These are phyloP conservation scores for Melanerpes aurifrons DNA, from an alignment of 2,113 vertebrate species.

Conservation along the genomic window DNA sequence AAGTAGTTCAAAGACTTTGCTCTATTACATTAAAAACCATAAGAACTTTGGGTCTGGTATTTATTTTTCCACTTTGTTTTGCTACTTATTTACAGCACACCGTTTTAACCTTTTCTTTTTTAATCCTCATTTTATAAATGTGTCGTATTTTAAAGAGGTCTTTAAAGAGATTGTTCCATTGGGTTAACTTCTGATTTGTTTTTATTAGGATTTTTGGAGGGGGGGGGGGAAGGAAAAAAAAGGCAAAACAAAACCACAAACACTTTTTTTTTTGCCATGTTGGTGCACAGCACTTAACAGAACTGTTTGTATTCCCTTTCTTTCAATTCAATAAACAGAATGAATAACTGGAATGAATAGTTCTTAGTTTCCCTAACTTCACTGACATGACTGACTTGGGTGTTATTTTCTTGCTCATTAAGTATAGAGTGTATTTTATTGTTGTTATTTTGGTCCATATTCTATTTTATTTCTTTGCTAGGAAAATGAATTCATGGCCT, in stretches of 20 bases:
- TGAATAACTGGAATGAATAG: constrained; percentile 76
- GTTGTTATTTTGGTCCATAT: too few relatives aligned
- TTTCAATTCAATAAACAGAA: constrained; percentile 86
- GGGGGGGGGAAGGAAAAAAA: background rate
- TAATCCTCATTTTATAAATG: constrained; percentile 76
- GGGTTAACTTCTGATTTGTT: constrained; percentile 78
- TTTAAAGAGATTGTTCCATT: constrained; percentile 64
- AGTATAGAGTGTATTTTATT: background rate
- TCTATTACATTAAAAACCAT: constrained; percentile 96
- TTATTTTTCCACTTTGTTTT: constrained; percentile 84
- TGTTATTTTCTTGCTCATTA: background rate
- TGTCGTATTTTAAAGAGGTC: constrained; percentile 81
- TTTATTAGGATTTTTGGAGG: constrained; percentile 71
- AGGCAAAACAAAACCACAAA: background rate
- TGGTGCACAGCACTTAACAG: constrained; percentile 80
- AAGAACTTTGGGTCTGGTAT: constrained; percentile 91
- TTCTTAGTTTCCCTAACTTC: constrained; percentile 69
- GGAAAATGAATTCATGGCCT: background rate
- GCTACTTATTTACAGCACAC: constrained; percentile 84
- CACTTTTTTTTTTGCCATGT: constrained; percentile 71
- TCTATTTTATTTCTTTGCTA: background rate
- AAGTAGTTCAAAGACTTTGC: constrained; percentile 85
- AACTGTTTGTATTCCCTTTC: constrained; percentile 83
- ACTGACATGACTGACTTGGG: constrained; percentile 20
- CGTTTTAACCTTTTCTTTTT: constrained; percentile 72